Evolutionary conservation across 2,888 invertebrate genomes (phyloP).

Genomic region (Drosophila mulleri): DNA sequence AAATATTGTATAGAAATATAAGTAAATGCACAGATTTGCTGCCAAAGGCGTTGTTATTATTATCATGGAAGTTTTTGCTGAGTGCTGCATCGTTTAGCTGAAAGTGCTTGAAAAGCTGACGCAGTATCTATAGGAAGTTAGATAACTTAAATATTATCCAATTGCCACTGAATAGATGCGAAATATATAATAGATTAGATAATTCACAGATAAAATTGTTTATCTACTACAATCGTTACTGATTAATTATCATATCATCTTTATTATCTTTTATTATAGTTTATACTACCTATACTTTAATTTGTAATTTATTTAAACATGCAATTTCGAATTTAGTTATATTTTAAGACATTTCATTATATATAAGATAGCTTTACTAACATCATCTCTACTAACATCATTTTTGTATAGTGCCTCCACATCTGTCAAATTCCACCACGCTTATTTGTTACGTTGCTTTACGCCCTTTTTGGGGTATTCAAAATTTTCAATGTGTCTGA

Average conservation of each 20-base stretch:
- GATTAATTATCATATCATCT: too few species aligned
- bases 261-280: too few species aligned
- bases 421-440: not conserved
- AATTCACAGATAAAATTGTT: too few species aligned
- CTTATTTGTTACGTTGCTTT: not conserved
- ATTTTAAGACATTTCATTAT: too few species aligned
- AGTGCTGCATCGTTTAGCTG: constrained; percentile 3
- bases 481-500: constrained; percentile 33
- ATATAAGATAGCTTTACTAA: too few species aligned
- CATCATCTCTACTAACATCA: not conserved
- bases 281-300: too few species aligned
- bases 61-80: constrained; percentile 9
- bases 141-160: constrained; percentile 4
- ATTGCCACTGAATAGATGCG: not conserved
- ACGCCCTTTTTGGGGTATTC: constrained; percentile 18
- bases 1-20: constrained; percentile 29
- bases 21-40: constrained; percentile 22
- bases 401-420: not conserved
- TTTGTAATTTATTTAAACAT: too few species aligned
- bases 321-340: too few species aligned
- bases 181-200: not conserved
- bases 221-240: too few species aligned
- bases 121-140: not conserved
- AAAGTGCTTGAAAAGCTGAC: not conserved
- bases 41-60: constrained; percentile 41